Evolutionary conservation across 2,888 invertebrate species (phyloP).

Genomic region (Limenitis camilla): DNA sequence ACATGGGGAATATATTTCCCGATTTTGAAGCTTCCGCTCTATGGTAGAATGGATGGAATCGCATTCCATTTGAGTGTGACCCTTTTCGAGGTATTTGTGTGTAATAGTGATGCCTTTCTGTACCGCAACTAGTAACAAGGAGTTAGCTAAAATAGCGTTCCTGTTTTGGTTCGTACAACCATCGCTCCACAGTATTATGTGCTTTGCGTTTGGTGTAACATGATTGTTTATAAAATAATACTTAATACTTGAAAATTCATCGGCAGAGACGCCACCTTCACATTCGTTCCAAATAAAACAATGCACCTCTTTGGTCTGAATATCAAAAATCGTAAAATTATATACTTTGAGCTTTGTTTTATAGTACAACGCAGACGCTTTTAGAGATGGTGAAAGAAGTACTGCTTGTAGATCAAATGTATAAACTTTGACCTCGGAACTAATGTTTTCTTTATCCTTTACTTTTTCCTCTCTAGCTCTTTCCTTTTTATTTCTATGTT

Average conservation of each 20-base stretch:
- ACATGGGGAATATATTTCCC: background rate
- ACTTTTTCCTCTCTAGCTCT: too few relatives aligned
- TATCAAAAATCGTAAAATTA: background rate
- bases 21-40: background rate
- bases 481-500: too few relatives aligned
- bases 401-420: too few relatives aligned
- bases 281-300: background rate
- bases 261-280: background rate
- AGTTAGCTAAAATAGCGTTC: background rate
- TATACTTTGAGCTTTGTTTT: too few relatives aligned
- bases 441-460: too few relatives aligned
- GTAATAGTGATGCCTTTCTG: background rate
- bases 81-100: background rate
- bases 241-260: background rate
- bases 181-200: background rate
- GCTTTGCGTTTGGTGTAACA: background rate
- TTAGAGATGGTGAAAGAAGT: too few relatives aligned
- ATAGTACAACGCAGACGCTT: too few relatives aligned
- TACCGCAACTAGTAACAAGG: background rate
- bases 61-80: slow-evolving; percentile 4
- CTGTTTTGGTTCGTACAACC: background rate
- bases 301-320: background rate
- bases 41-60: background rate
- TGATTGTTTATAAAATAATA: background rate
- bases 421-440: too few relatives aligned